Conservation (phyloP, 2,888 invertebrate species). For the Dermolepida albohirtum region DNA sequence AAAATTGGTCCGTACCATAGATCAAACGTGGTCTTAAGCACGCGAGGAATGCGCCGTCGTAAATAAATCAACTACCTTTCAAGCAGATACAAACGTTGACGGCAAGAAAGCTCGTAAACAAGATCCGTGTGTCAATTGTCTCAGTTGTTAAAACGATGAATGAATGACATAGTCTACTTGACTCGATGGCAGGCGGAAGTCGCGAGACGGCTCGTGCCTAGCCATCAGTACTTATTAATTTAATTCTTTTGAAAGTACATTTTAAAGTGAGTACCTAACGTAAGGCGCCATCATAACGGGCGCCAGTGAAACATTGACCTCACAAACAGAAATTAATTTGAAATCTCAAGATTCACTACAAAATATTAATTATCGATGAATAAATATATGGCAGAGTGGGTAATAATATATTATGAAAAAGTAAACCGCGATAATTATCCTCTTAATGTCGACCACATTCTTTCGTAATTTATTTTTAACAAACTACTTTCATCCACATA, state of each 20-base stretch:
- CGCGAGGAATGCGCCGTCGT: conserved; percentile 37
- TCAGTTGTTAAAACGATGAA: conserved; percentile 39
- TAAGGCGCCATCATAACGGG: conserved; percentile 51
- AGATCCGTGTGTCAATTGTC: conserved; percentile 8
- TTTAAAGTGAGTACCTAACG: conserved; percentile 41
- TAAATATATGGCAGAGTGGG: conserved; percentile 10
- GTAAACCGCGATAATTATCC: background rate
- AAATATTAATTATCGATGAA: conserved; percentile 34
- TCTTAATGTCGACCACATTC: no score
- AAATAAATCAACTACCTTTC: conserved; percentile 41
- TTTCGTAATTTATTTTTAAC: no score
- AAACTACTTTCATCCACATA: no score
- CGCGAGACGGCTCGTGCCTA: conserved; percentile 47
- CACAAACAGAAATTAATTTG: conserved; percentile 51
- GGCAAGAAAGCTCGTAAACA: conserved; percentile 16
- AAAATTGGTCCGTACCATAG: conserved; percentile 29
- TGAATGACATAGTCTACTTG: conserved; percentile 45
- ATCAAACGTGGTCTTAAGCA: conserved; percentile 33
- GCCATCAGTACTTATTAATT: conserved; percentile 35
- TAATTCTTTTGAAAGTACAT: conserved; percentile 39
- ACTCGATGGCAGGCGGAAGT: conserved; percentile 47
- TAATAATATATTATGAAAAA: conserved; percentile 5
- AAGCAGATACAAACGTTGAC: conserved; percentile 14
- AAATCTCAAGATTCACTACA: conserved; percentile 40
- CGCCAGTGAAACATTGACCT: conserved; percentile 55